A percentile compares a stretch with the other conserved stretches of the same genome.
phyloP scores from a whole-genome alignment of 2,113 vertebrate genomes.

The Vimba vimba region DNA sequence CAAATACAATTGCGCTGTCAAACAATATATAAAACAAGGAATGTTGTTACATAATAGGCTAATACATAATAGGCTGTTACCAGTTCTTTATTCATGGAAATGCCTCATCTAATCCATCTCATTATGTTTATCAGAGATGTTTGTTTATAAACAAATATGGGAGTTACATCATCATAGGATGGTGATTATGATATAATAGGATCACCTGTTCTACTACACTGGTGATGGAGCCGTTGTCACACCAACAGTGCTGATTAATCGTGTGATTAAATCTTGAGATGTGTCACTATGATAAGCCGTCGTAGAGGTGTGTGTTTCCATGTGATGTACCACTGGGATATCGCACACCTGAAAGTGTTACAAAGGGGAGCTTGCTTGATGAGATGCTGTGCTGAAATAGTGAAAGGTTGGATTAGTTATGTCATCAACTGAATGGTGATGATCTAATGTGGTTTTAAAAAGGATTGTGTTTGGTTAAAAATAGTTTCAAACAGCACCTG shows the following conservation, averaged over 20 bases:
- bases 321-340: not conserved
- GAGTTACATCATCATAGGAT: conserved; percentile 20
- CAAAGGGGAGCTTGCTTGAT: not conserved
- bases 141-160: conserved; percentile 2
- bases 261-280: conserved; percentile 7
- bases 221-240: not conserved
- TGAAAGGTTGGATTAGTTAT: conserved; percentile 20
- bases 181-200: conserved; percentile 11
- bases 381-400: not conserved
- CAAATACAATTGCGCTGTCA: conserved; percentile 43
- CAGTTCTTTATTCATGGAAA: conserved; percentile 2
- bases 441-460: not conserved
- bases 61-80: conserved; percentile 12
- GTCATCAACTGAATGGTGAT: not conserved
- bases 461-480: not conserved
- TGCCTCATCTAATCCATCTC: conserved; percentile 1
- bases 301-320: conserved; percentile 4
- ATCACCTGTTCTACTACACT: not conserved
- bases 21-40: not conserved
- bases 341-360: not conserved
- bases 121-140: not conserved
- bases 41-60: conserved; percentile 7
- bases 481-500: not conserved
- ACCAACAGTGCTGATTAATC: conserved; percentile 1
- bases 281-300: not conserved